Conservation (phyloP, 1,140 invertebrate genomes). For the Pachypeltis micranthus region DNA sequence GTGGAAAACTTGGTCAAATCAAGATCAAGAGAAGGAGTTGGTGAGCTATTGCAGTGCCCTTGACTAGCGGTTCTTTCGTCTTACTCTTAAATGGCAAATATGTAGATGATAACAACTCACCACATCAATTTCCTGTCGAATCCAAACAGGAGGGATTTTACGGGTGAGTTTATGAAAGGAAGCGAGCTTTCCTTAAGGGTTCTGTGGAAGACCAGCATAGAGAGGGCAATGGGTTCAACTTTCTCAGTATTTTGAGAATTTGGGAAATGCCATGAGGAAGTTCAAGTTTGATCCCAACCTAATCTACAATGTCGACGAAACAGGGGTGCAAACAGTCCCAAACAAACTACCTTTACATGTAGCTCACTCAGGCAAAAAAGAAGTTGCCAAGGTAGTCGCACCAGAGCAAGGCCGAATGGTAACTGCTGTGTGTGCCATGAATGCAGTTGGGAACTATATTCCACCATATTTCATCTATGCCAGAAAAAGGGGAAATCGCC, state of each 20-base stretch:
- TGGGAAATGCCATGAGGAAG: not conserved
- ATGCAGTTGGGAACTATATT: slow-evolving; percentile 22
- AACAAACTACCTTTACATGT: slow-evolving; percentile 33
- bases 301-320: slow-evolving; percentile 35
- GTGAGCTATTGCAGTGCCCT: too few species aligned
- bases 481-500: slow-evolving; percentile 16
- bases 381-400: slow-evolving; percentile 32
- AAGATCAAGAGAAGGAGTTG: too few species aligned
- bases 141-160: not conserved
- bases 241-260: not conserved
- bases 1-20: too few species aligned
- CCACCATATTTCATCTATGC: slow-evolving; percentile 29
- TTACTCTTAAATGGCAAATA: too few species aligned
- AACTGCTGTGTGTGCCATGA: slow-evolving; percentile 2
- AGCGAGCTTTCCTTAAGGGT: not conserved
- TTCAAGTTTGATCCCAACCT: slow-evolving; percentile 24
- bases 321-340: slow-evolving; percentile 35
- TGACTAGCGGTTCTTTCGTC: too few species aligned
- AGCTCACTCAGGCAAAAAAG: slow-evolving; percentile 26
- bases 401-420: slow-evolving; percentile 29
- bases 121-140: not conserved
- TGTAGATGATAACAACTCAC: not conserved
- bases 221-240: not conserved
- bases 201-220: not conserved
- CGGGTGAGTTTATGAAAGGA: not conserved